Percentiles rank a stretch among this genome's conserved stretches.
Evolutionary conservation across 2,113 vertebrate genomes (phyloP).

Genomic region (Gadus chalcogrammus): DNA sequence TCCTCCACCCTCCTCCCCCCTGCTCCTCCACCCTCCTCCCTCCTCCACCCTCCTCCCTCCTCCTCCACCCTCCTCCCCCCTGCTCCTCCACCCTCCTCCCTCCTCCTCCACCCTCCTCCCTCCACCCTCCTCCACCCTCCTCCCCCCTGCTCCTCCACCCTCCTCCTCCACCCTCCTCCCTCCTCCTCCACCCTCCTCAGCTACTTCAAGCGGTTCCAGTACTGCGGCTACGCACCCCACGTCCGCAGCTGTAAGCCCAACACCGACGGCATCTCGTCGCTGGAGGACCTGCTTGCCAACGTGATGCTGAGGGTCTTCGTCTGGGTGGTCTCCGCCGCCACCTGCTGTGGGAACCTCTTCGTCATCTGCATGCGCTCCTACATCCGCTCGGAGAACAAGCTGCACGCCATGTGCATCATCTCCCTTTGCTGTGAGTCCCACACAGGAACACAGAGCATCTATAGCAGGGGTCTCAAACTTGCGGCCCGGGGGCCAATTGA

Average conservation of each 20-base stretch:
- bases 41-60: too few species aligned
- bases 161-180: too few species aligned
- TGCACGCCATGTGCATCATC: conserved; percentile 92
- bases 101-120: too few species aligned
- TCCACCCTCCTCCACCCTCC: too few species aligned
- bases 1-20: too few species aligned
- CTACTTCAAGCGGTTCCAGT: conserved; percentile 98
- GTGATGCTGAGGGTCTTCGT: conserved; percentile 93
- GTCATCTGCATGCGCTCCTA: conserved; percentile 95
- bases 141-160: not conserved
- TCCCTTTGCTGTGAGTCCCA: conserved; percentile 94
- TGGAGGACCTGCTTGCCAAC: conserved; percentile 92
- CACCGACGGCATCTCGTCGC: conserved; percentile 93
- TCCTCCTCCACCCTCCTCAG: conserved; percentile 53
- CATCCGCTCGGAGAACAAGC: conserved; percentile 93
- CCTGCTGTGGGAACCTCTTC: conserved; percentile 95
- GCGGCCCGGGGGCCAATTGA: too few species aligned
- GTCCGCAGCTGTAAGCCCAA: conserved; percentile 97
- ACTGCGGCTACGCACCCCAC: conserved; percentile 93
- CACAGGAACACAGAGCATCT: too few species aligned
- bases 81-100: too few species aligned
- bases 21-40: too few species aligned
- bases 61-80: too few species aligned
- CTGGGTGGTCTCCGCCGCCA: conserved; percentile 94
- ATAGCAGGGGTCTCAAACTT: too few species aligned